Conservation (phyloP, 92 coral and sea anemone genomes). For the Umimayanthus chanpuru region DNA sequence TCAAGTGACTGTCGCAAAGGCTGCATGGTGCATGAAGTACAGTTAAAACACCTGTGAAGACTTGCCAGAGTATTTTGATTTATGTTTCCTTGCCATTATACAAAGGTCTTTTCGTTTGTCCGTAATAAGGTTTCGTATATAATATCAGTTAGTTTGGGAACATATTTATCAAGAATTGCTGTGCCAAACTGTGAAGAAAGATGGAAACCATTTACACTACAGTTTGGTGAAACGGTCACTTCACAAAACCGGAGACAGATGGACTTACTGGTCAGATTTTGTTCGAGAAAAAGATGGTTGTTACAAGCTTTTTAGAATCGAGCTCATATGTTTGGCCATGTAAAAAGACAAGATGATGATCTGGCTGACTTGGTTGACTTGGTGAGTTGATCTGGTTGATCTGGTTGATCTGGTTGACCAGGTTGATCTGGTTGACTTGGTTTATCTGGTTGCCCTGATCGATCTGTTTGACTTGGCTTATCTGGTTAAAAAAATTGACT, state of each 20-base stretch:
- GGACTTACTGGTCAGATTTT: not conserved
- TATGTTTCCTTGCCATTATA: constrained; percentile 46
- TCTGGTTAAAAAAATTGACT: no score
- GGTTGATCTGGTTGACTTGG: no score
- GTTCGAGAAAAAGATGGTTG: no score
- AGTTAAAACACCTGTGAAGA: no score
- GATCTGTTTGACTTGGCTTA: no score
- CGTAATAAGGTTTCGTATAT: constrained; percentile 36
- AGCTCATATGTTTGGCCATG: no score
- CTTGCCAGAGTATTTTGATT: constrained; percentile 38
- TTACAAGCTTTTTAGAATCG: no score
- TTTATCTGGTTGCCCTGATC: no score
- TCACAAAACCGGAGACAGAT: not conserved
- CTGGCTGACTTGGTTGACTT: no score
- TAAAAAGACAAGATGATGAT: no score
- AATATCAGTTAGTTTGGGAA: constrained; percentile 37
- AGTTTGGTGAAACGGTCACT: constrained; percentile 38
- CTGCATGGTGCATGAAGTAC: constrained; percentile 54
- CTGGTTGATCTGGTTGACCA: no score
- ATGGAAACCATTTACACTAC: constrained; percentile 41
- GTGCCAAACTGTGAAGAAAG: constrained; percentile 33
- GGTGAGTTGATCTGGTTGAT: no score
- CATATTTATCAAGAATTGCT: constrained; percentile 38
- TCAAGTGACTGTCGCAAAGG: constrained; percentile 54
- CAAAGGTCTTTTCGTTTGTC: constrained; percentile 38